Conservation (phyloP, 2,113 vertebrate species). For the Phaethon lepturus region DNA sequence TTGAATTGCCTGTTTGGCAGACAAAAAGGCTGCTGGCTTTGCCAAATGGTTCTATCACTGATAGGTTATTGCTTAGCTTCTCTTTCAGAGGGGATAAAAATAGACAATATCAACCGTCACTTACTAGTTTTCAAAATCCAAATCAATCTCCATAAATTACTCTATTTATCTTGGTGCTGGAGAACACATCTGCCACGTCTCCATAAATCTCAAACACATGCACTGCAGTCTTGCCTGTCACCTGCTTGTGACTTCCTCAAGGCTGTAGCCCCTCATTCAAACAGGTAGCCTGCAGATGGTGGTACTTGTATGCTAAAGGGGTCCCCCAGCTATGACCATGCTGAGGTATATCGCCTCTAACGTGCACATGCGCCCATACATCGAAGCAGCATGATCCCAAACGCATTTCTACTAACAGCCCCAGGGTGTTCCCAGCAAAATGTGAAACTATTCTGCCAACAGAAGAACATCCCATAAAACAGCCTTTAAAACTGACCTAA, state of each 20-base stretch:
- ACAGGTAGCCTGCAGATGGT: not conserved
- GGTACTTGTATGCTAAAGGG: not conserved
- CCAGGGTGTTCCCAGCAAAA: not conserved
- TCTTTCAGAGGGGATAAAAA: not conserved
- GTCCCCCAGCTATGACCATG: not conserved
- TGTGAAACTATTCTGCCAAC: not conserved
- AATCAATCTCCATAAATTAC: slow-evolving; percentile 48
- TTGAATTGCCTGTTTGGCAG: not conserved
- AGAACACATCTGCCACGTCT: not conserved
- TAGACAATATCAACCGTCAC: not conserved
- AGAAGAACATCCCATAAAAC: not conserved
- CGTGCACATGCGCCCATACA: rapidly evolving
- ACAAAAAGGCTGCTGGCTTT: not conserved
- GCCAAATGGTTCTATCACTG: slow-evolving; percentile 24
- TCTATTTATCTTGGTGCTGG: not conserved
- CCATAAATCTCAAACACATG: slow-evolving; percentile 14
- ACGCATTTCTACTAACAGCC: not conserved
- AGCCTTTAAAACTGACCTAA: not conserved
- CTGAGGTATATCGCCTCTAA: not conserved
- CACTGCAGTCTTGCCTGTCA: not conserved
- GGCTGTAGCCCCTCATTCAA: not conserved
- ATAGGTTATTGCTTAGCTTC: slow-evolving; percentile 6
- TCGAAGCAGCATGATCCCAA: not conserved
- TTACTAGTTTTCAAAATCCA: slow-evolving; percentile 46
- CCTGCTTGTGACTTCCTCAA: not conserved